Base-by-base conservation (phyloP, 2,888 invertebrate species). In the Stomorhina lunata region DNA sequence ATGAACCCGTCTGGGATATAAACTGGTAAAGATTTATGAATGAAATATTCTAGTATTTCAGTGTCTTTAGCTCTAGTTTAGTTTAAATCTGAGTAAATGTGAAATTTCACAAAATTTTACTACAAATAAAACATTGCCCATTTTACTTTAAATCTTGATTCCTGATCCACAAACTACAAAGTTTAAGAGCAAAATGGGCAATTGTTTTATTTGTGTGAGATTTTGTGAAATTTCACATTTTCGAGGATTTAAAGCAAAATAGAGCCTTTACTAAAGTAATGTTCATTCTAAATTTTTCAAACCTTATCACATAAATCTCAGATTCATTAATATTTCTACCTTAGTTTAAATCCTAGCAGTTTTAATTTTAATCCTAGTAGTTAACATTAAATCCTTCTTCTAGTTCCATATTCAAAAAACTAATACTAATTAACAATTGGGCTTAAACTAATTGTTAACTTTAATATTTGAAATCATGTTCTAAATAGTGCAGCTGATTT, bases 401-500 rank as follows among this genome's bases (percentile, higher is more conserved):
- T 34, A 20, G 9, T 7, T 9, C 20, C 27, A 48, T 4, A n/a
- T 37, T 59, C 7, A 2, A 29, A 17, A 25, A 15, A 40, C 29
- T 43, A 59, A 61, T 40, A 61, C 29, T 10, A 50, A 61, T 72
- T 72, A 53, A 50, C 50, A 73, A 73, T 73, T 37, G 15, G 29
- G 17, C n/a, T 63, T n/a, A 34, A 37, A 53, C 25, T 63, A 22
- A 53, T 63, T 63, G 40, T 53, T 37, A 53, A 59, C 37, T 32
- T 57, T 6, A 12, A 37, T 53, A 10, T 15, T 15, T 29, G 20
- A n/a, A 10, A 34, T 2, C 17, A 43, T 43, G 1, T 2, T 17
- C 2, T 4, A 20, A 45, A 9, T 22, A 48, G 20, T 48, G 63
- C 43, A 34, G 25, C 50, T 66, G 63, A 15, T 40, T 53, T 57